A percentile compares a stretch with the other conserved stretches of the same genome.
These are phyloP conservation scores for Halictus ligatus DNA, from an alignment of 2,888 invertebrate species.

Conservation along the genomic window DNA sequence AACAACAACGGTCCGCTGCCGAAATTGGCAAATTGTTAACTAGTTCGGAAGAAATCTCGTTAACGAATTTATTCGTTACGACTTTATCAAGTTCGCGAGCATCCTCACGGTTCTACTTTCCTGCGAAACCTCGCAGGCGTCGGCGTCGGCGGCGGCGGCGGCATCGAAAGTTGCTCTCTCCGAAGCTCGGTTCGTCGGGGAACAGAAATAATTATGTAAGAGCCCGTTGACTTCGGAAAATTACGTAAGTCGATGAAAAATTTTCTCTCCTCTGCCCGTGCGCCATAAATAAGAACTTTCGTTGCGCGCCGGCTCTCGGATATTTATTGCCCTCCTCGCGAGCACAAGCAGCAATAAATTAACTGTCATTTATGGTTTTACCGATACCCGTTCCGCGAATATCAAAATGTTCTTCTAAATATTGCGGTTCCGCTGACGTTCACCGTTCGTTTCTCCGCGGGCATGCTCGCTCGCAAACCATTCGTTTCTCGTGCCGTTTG, in stretches of 20 bases:
- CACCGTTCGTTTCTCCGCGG: neutral
- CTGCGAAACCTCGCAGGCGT: slow-evolving; percentile 12
- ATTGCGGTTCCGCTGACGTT: neutral
- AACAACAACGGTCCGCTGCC: slow-evolving; percentile 55
- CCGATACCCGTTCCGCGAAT: neutral
- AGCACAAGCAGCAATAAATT: neutral
- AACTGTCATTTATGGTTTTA: neutral
- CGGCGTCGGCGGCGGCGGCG: slow-evolving; percentile 7
- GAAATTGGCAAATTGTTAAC: slow-evolving; percentile 63
- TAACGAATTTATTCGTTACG: slow-evolving; percentile 68
- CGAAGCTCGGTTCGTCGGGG: slow-evolving; percentile 17
- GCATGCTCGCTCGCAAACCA: neutral
- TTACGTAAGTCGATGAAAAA: slow-evolving; percentile 1
- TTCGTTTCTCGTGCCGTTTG: neutral
- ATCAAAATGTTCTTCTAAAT: neutral
- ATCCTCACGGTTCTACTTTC: slow-evolving; percentile 45
- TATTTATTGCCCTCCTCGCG: slow-evolving; percentile 7
- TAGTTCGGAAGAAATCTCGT: slow-evolving; percentile 70
- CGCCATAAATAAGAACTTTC: slow-evolving; percentile 9
- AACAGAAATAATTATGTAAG: slow-evolving; percentile 31
- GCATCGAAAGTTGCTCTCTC: slow-evolving; percentile 39
- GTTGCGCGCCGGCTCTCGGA: neutral
- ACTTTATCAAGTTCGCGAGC: slow-evolving; percentile 63
- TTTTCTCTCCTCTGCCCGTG: slow-evolving; percentile 1
- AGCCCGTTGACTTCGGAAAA: slow-evolving; percentile 1